Evolutionary conservation across 2,888 invertebrate genomes (phyloP).

Genomic region (Argynnis bischoffii): DNA sequence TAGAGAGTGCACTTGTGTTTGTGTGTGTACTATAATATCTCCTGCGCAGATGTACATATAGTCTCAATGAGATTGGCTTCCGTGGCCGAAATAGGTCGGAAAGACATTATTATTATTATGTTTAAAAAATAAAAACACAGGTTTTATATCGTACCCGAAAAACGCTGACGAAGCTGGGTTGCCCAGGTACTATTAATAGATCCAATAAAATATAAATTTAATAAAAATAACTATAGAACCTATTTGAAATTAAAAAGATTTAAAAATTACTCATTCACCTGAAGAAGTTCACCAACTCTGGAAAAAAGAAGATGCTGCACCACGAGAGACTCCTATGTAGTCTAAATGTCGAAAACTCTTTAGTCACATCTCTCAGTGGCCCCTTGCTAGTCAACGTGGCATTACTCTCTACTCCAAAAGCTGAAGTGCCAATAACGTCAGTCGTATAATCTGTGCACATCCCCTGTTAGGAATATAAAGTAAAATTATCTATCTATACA

Average conservation of each 20-base stretch:
- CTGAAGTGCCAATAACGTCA: conserved; percentile 47
- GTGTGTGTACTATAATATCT: no score
- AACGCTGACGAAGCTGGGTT: no score
- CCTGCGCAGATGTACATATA: no score
- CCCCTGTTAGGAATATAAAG: conserved; percentile 34
- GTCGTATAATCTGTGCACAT: conserved; percentile 48
- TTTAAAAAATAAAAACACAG: no score
- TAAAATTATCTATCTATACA: not conserved
- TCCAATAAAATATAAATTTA: no score
- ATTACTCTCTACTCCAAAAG: conserved; percentile 47
- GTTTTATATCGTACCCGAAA: no score
- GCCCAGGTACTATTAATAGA: no score
- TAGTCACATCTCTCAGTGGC: conserved; percentile 45
- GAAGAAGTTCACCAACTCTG: conserved; percentile 46
- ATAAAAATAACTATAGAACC: not conserved
- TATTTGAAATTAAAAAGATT: not conserved
- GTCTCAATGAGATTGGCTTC: no score
- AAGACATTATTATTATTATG: no score
- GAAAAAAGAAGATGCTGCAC: conserved; percentile 48
- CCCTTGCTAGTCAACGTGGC: conserved; percentile 49
- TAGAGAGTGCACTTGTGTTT: no score
- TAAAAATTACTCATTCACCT: conserved; percentile 37
- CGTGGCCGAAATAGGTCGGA: no score
- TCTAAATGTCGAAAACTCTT: conserved; percentile 43
- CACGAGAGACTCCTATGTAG: conserved; percentile 41